Evolutionary conservation across 2,797 vertebrate genomes (phyloP), one percentile per base, ranked within the genome.

Genomic region (Hypotaenidia philippensis): DNA sequence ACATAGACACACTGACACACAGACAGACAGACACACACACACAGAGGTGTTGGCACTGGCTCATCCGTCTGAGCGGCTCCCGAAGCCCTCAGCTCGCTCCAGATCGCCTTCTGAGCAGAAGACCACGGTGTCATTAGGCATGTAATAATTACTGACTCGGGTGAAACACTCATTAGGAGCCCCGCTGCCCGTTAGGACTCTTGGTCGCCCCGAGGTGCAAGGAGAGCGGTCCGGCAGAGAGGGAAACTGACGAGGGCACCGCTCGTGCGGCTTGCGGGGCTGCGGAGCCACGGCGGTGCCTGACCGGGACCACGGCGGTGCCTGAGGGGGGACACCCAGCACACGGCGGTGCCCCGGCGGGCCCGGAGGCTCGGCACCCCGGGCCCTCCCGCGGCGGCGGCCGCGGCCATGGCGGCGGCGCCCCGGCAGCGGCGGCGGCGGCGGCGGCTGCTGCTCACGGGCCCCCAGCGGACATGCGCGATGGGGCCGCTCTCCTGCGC

Each of bases 231-330:
- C 50, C 5, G 21, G 16, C 18, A 13, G n/a, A 45, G n/a, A 76
- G n/a, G 7, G 18, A 57, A 12, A 29, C 18, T 7, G 21, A 25
- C 2, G 3, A 3, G 66, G 61, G 19, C 21, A 38, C 14, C 25
- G 10, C 6, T 5, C 0, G 0, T 4, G 52, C 2, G 41, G 29
- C 22, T 53, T 17, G 4, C 0, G 3, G 0, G 6, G 41, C 45
- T 53, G 20, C 3, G 32, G 55, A 68, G n/a, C 29, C 29, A 11
- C 5, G 1, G 13, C 0, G 1, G 8, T 18, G 52, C 41, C 41
- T 45, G 19, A 31, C 25, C 1, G 4, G 44, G 38, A 20, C 19
- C 44, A 21, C 9, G 19, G 38, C 0, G 8, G 2, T 7, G 40
- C 12, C 40, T 27, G 3, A 9, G 41, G 16, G 13, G 40, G 40